Conservation (phyloP, 2,113 vertebrate genomes). For the Lepus timidus region DNA sequence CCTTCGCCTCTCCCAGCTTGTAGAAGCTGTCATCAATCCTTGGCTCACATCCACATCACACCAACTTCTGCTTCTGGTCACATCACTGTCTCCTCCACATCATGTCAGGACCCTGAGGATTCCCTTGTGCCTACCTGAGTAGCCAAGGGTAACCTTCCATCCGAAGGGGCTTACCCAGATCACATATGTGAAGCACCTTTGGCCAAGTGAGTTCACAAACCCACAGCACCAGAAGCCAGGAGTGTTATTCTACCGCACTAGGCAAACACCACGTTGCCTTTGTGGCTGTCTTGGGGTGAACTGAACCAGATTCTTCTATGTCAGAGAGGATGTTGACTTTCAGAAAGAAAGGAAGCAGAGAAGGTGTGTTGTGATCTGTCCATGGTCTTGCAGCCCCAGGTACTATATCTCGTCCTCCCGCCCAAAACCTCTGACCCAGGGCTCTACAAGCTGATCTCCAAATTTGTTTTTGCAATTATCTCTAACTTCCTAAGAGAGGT, state of each 20-base stretch:
- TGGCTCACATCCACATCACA: background rate
- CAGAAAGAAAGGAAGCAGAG: background rate
- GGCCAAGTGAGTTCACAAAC: background rate
- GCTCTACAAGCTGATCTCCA: background rate
- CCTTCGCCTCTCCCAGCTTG: background rate
- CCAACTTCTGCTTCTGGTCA: background rate
- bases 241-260: background rate
- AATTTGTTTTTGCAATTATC: slow-evolving; percentile 16
- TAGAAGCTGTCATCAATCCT: background rate
- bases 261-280: background rate
- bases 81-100: background rate
- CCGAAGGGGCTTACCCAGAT: background rate
- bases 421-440: background rate
- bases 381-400: background rate
- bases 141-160: background rate
- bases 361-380: background rate
- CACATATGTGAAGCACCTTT: background rate
- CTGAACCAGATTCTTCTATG: background rate
- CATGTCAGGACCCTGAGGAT: background rate
- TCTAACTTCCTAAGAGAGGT: background rate
- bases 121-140: background rate
- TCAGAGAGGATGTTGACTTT: background rate
- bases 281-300: background rate
- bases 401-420: background rate
- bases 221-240: background rate